phyloP scores from a whole-genome alignment of 2,113 vertebrate species.

The Prolemur simus region DNA sequence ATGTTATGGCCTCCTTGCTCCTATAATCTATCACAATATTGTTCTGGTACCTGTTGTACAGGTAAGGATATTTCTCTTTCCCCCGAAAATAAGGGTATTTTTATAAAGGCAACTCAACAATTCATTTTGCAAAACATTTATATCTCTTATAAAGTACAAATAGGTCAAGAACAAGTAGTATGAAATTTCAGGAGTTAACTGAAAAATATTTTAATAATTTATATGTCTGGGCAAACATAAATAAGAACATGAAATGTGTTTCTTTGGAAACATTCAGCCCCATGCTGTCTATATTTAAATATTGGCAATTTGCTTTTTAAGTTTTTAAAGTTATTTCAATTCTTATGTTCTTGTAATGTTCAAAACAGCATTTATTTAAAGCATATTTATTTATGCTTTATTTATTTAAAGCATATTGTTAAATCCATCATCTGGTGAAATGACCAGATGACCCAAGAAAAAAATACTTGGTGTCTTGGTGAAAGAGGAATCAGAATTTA shows the following conservation, averaged over 20 bases:
- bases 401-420: not conserved
- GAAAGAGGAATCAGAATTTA: not conserved
- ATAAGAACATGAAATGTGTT: constrained; percentile 13
- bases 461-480: not conserved
- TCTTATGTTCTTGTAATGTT: not conserved
- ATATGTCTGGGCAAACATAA: not conserved
- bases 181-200: constrained; percentile 42
- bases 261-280: constrained; percentile 16
- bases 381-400: not conserved
- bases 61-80: constrained; percentile 82
- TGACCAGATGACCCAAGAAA: not conserved
- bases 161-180: not conserved
- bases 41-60: constrained; percentile 86
- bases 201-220: constrained; percentile 33
- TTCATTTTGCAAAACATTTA: not conserved
- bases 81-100: not conserved
- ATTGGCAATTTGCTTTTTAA: not conserved
- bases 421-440: not conserved
- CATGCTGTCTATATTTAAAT: constrained; percentile 5
- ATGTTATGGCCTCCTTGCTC: constrained; percentile 93
- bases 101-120: not conserved
- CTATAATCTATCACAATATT: constrained; percentile 94
- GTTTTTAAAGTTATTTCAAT: constrained; percentile 23
- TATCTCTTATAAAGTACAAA: not conserved
- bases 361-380: constrained; percentile 18